Evolutionary conservation across 30 jellyfish, hydroid and myxozoan genomes (phyloP), one percentile per base, ranked within the genome.

Genomic region (Aurelia aurita complex sp. Pacific): DNA sequence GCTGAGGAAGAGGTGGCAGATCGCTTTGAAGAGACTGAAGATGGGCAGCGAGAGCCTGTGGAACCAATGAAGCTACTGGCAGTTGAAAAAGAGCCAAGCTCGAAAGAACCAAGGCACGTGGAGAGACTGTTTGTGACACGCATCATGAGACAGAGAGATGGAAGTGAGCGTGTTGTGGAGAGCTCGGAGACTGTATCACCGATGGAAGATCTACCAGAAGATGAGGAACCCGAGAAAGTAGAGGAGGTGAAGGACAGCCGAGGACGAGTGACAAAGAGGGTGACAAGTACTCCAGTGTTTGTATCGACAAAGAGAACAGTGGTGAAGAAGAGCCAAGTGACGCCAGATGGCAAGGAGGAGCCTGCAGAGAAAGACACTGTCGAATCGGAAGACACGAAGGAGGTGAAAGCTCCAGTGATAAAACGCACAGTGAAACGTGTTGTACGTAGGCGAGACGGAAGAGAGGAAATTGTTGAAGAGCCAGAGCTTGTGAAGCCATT

Each of bases 131-230:
- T 54, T 64, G 92, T 84, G 72, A 90, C 96, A 13, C 77, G 96
- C 53, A 96, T 90, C 36, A 35, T 85, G 79, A 75, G 97, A 62
- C 85, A 75, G 79, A 92, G 89, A 14, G 96, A 85, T 76, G 97
- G 97, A 77, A 77, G 69, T 18, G 96, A 85, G 59, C 77, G 83
- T n/a, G 73, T 90, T n/a, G 51, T 90, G 40, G 97, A 90, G 84
- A 79, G 71, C 51, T 90, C 97, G 3, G 97, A 90, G 74, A 90
- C 96, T 1, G 89, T 90, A 32, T 76, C 68, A 33, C 97, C 97
- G 52, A 4, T 70, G 54, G 96, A 90, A 50, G 89, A 54, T 14
- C 69, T 40, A 5, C 90, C 87, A 12, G 97, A 82, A 36, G 97
- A 89, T 52, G 85, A 69, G n/a, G 94, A 82, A 53, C 89, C 96